Base-by-base conservation (phyloP, 2,797 vertebrate genomes). In the Rallus crepitans region DNA sequence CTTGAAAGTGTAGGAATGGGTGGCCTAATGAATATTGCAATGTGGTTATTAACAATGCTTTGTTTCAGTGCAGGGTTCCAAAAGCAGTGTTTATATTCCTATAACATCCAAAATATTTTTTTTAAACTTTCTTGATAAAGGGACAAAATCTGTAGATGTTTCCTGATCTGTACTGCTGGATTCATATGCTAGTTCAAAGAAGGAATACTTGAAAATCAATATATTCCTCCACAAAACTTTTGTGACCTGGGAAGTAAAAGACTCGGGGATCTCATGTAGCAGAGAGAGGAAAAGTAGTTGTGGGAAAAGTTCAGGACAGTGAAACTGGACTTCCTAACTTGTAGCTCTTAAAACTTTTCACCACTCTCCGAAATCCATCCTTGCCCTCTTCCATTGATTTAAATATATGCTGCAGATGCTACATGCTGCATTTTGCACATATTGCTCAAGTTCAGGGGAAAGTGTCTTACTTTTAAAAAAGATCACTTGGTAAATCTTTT, bases 21-120 rank as follows among this genome's bases (percentile, higher is more conserved):
- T 23, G 5, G 4, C 33, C 35, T 52, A 65, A 63, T 55, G 3
- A 11, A 33, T 40, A 64, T 42, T 6, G 39, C 11, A 50, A 4
- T 0, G 0, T 11, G 8, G 13, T 15, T 47, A 5, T 47, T 9
- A 25, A 48, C 2, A 14, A 21, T 39, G 7, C 2, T 55, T 4
- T 63, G 25, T 33, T 25, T 73, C 60, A 33, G 2, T 9, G 12
- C 8, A n/a, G 11, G 11, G 25, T 15, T 45, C 33, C 37, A 47
- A 72, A 71, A 52, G 11, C 15, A 71, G 10, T 2, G 3, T 4
- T 6, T 53, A 27, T 52, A 79, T 20, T 82, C 53, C 24, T 31
- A 18, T 33, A 55, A 20, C 5, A 17, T 69, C 40, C 15, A 60
- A 84, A 81, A 40, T 7, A 2, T 31, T 11, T 60, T 19, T 57